Evolutionary conservation across 2,888 invertebrate species (phyloP).

Genomic region (Argyra leucocephala): DNA sequence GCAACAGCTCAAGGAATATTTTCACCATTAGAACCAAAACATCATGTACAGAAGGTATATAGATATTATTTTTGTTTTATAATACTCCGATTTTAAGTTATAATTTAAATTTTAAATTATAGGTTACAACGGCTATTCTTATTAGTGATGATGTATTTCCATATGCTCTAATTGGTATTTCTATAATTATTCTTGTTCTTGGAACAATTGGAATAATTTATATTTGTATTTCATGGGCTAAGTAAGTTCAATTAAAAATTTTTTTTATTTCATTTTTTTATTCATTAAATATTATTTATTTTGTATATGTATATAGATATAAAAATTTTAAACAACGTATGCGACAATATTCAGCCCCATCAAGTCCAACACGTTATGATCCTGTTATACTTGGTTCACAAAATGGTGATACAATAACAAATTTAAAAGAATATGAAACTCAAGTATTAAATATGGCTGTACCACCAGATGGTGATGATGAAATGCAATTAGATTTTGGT

Average conservation of each 20-base stretch:
- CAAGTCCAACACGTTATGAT: constrained; percentile 56
- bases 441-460: constrained; percentile 90
- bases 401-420: constrained; percentile 45
- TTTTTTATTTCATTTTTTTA: neutral
- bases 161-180: constrained; percentile 78
- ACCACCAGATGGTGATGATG: constrained; percentile 71
- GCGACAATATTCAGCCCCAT: constrained; percentile 61
- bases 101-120: constrained; percentile 15
- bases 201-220: constrained; percentile 84
- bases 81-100: neutral
- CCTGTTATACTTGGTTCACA: constrained; percentile 49
- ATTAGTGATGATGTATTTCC: constrained; percentile 68
- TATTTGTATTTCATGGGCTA: constrained; percentile 88
- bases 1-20: constrained; percentile 61
- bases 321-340: constrained; percentile 79
- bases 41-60: constrained; percentile 39
- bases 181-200: constrained; percentile 77
- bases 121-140: constrained; percentile 48
- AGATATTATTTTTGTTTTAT: neutral
- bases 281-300: neutral
- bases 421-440: constrained; percentile 87
- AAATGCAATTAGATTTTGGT: constrained; percentile 76
- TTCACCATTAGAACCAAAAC: constrained; percentile 42
- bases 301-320: constrained; percentile 50
- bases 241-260: constrained; percentile 48